Evolutionary conservation across 2,888 invertebrate species (phyloP), one percentile per base, ranked within the genome.

Genomic region (Taenaris catops): DNA sequence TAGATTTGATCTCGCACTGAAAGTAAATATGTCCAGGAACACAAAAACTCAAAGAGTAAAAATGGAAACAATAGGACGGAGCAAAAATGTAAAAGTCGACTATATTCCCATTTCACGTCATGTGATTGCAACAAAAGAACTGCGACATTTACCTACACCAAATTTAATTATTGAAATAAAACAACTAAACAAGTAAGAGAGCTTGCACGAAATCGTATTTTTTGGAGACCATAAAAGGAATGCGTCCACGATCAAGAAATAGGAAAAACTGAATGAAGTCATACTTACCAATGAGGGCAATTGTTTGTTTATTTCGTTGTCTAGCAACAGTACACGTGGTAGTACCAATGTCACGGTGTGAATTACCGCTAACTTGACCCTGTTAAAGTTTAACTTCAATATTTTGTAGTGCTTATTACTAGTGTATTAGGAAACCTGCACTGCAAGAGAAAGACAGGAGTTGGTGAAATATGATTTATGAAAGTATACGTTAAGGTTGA

Each of bases 351-450:
- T 73, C 79, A 78, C 50, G 62, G 58, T 56, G 46, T 70, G 66
- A 68, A 69, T 67, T 52, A 51, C 55, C 41, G 58, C 44, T 60
- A 63, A 64, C 67, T 73, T 78, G 73, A 75, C 72, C 73, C 56
- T 53, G 53, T 48, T 32, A 31, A 23, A 33, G 14, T 41, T 26
- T 37, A 28, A 20, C 27, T 20, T 35, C 11, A 8, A 19, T 34
- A 26, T 27, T 28, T 24, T 26, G 21, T 18, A 12, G 10, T 3
- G 14, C 21, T 38, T 25, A 34, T 25, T 27, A 18, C 25, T 18
- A 27, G 16, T 14, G 31, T 12, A 10, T 35, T 23, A 24, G 32
- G 26, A 16, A 14, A 40, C 23, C 36, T 36, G 32, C 17, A 25
- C 21, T 12, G 16, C 24, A 20, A 24, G 2, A 2, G 16, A 7